Evolutionary conservation across 2,113 vertebrate genomes (phyloP).

Genomic region (Pterophyllum scalare): DNA sequence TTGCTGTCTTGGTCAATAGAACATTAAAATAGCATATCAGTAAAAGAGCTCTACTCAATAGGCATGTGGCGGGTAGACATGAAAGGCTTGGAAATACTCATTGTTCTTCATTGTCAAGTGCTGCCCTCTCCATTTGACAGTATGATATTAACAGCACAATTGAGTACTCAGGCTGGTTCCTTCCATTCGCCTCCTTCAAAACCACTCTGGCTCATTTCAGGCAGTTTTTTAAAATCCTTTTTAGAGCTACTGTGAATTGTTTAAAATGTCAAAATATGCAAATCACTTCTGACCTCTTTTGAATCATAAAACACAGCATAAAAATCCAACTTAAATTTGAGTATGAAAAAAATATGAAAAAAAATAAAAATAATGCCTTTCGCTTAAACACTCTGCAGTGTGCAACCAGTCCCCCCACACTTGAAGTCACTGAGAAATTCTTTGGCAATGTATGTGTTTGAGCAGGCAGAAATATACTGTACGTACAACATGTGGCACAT

Average conservation of each 20-base stretch:
- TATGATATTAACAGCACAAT: slow-evolving; percentile 59
- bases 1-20: slow-evolving; percentile 33
- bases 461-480: background rate
- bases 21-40: slow-evolving; percentile 40
- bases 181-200: slow-evolving; percentile 43
- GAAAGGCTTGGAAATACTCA: slow-evolving; percentile 55
- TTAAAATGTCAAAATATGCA: slow-evolving; percentile 74
- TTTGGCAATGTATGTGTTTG: background rate
- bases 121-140: slow-evolving; percentile 61
- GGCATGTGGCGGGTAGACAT: slow-evolving; percentile 36
- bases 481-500: slow-evolving; percentile 67
- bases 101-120: slow-evolving; percentile 67
- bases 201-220: slow-evolving; percentile 41
- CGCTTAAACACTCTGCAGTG: slow-evolving; percentile 13
- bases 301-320: slow-evolving; percentile 45
- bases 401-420: background rate
- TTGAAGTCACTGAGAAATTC: background rate
- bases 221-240: slow-evolving; percentile 39
- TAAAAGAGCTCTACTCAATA: slow-evolving; percentile 42
- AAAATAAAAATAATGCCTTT: background rate
- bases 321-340: slow-evolving; percentile 39
- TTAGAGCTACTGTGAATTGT: slow-evolving; percentile 52
- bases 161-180: slow-evolving; percentile 33
- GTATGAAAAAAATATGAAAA: background rate
- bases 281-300: slow-evolving; percentile 58